Base-by-base conservation (phyloP, 2,888 invertebrate species). In the Cotesia congregata region DNA sequence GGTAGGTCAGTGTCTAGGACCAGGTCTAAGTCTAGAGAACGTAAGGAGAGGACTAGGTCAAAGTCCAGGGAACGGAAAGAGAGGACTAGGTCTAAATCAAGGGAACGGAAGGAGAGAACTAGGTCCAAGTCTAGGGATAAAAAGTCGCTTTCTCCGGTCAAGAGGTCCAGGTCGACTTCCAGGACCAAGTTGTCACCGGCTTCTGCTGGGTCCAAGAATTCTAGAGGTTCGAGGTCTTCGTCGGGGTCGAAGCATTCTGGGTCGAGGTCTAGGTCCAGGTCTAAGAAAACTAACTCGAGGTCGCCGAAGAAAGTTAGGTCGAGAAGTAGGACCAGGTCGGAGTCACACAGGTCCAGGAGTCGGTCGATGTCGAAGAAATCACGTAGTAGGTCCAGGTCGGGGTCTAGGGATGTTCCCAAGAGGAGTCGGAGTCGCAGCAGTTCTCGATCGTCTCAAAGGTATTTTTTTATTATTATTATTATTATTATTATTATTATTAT, bases 361-460 rank as follows among this genome's bases (percentile, higher is more conserved):
- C 84, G 85, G 0, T 84, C 85, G 0, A 67, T 79, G 15, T 81
- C 83, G n/a, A 84, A 85, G 39, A 83, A 82, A 74, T 85, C 84
- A 0, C 80, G 82, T 9, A 85, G 83, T 62, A 78, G 77, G 5
- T 85, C 85, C 64, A 80, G 88, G 41, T 88, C 88, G 76, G 77
- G 79, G 12, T 86, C 84, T 6, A 84, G 86, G 41, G 85, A 85
- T 20, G 82, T 82, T 68, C 59, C 79, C 0, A 87, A 88, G 68
- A 85, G 86, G 38, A 82, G 85, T 74, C 81, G 82, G 5, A 86
- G 84, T 70, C 80, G 84, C 30, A 87, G 86, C 76, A 88, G 85
- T 72, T 88, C 87, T n/a, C 82, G 85, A 75, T 87, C 88, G 77
- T 87, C 87, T 38, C 78, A 80, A 62, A 88, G 88, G 88, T 88